Base-by-base conservation (phyloP, 2,797 vertebrate genomes). In the Chaenodraco wilsoni region DNA sequence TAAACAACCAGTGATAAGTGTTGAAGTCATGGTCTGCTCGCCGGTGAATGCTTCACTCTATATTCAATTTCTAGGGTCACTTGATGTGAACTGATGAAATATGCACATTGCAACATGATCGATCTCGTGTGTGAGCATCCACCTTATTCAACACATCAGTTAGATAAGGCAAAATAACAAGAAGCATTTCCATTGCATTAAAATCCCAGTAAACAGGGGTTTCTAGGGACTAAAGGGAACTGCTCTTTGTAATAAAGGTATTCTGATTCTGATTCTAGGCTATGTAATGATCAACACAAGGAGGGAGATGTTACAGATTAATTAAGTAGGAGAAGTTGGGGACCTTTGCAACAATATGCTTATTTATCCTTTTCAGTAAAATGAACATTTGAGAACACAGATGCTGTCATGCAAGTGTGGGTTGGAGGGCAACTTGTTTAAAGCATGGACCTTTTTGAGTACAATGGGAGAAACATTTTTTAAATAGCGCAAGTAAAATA, bases 1-100 rank as follows among this genome's bases (percentile, higher is more conserved):
- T 85, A 52, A 81, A 82, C 56, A 72, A 76, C 45, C 7, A 17
- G 23, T 16, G 12, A 48, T 10, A 9, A 31, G 15, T 46, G 72
- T 19, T 55, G n/a, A 33, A 71, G 54, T 65, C 40, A 55, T 13
- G 48, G 37, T 41, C 64, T 52, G 56, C 5, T 65, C 0, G 23
- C 23, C 23, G 48, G 4, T 15, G 33, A 59, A 17, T 54, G 21
- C 63, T 27, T 69, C 56, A n/a, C 44, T 58, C 50, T 17, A 68
- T 31, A 9, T 76, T 37, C 33, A 7, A 37, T 62, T 46, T 49
- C 23, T 16, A 21, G n/a, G 17, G 15, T 54, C 48, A 41, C 19
- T 51, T 62, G 55, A 37, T 27, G 23, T 57, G 33, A 63, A 69
- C 13, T 41, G 16, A 52, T 61, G 17, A 40, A 51, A 65, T 55